A percentile compares a stretch with the other conserved stretches of the same genome.
Evolutionary conservation across 1,140 invertebrate species (phyloP).

Genomic region (Laodelphax striatellus): DNA sequence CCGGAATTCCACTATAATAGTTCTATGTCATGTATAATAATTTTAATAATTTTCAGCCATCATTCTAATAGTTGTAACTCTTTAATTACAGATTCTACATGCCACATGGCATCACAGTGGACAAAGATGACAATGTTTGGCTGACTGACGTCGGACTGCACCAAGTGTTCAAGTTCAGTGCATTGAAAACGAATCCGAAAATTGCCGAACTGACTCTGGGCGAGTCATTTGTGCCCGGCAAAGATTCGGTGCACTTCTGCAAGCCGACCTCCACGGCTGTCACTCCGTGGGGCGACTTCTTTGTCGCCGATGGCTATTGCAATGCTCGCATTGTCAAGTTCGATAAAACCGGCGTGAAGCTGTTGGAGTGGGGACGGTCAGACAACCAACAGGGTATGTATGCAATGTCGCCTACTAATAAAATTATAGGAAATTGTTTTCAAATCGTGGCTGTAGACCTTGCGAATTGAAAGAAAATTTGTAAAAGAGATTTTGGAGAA

Average conservation of each 20-base stretch:
- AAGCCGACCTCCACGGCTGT: constrained; percentile 89
- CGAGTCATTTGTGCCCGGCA: constrained; percentile 62
- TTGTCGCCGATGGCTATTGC: constrained; percentile 91
- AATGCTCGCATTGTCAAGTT: constrained; percentile 85
- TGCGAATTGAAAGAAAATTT: no score
- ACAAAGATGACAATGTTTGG: constrained; percentile 71
- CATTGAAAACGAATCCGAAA: constrained; percentile 27
- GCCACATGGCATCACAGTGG: constrained; percentile 86
- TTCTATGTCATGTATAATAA: no score
- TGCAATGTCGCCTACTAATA: neutral
- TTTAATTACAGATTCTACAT: constrained; percentile 63
- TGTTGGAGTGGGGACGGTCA: constrained; percentile 49
- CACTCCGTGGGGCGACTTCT: constrained; percentile 69
- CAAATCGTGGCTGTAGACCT: no score
- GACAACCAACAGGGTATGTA: constrained; percentile 17
- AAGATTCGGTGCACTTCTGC: constrained; percentile 71
- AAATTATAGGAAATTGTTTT: no score
- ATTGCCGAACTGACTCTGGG: constrained; percentile 15
- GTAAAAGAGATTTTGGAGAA: no score
- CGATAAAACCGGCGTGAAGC: constrained; percentile 50
- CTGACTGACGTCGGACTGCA: constrained; percentile 88
- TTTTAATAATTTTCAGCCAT: no score
- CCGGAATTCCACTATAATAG: no score
- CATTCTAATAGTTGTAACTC: no score
- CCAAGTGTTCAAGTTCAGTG: constrained; percentile 73